Base-by-base conservation (phyloP, 1,140 invertebrate genomes). In the Tenebrio molitor region DNA sequence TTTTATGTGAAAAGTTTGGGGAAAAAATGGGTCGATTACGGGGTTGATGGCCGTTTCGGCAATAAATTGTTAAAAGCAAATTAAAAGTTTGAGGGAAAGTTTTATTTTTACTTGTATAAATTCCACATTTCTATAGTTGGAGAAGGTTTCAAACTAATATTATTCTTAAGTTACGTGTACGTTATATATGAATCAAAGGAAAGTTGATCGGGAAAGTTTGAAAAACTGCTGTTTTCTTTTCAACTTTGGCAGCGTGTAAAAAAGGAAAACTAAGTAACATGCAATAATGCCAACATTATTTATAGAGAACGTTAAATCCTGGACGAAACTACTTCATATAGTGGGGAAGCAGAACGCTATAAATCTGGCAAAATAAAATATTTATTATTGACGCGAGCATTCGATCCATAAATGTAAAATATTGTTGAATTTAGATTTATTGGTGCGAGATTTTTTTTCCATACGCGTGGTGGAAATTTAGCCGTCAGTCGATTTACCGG, bases 301-400 rank as follows among this genome's bases (percentile, higher is more conserved):
- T 71, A 71, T 71, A 29, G 58, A 29, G 69, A 64, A 63, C 65
- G 42, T 34, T 50, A 68, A 68, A 68, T 46, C 41, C 39, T 65
- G 39, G 36, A 41, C 65, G 25, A 68, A 68, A 44, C 65, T 68
- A 68, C 65, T 68, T 68, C 41, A 68, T 68, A 68, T 68, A 68
- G 42, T 33, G 33, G 65, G 33, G 36, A 68, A 68, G 41, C 36
- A 68, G 65, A 68, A 68, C 50, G 42, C 41, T 46, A 68, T 68
- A 72, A 72, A 72, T 72, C 70, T 66, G 41, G 12, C 41, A 50
- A 66, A 66, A 72, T 72, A 72, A 72, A 72, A 72, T 72, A 72
- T 72, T 72, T 72, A 72, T 72, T 46, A 67, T 67, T 67, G 70
- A 72, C 58, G 53, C 53, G 25, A 42, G 50, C 46, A 62, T 41